A percentile compares a stretch with the other conserved stretches of the same genome.
Evolutionary conservation across 2,797 vertebrate genomes (phyloP).

Genomic region (Chaenodraco wilsoni): DNA sequence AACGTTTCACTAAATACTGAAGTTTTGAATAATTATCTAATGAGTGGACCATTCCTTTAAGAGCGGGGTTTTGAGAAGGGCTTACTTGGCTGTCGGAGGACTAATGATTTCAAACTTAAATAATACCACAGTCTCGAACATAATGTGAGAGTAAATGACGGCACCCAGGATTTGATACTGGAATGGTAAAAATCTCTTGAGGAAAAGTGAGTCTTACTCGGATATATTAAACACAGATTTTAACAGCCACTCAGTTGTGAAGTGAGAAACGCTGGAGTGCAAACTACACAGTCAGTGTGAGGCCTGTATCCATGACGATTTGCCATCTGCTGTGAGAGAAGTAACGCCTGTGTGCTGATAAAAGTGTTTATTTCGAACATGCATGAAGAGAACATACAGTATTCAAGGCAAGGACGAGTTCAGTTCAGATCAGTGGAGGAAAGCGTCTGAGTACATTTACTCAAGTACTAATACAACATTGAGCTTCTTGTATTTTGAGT

Average conservation of each 20-base stretch:
- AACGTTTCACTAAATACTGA: too few species aligned
- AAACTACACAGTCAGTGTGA: constrained; percentile 52
- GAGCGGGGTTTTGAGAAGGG: constrained; percentile 43
- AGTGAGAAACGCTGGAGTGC: constrained; percentile 43
- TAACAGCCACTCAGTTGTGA: constrained; percentile 44
- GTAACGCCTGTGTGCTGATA: constrained; percentile 36
- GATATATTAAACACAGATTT: constrained; percentile 54
- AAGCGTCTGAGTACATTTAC: background rate
- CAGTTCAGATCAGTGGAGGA: constrained; percentile 4
- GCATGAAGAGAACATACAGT: constrained; percentile 21
- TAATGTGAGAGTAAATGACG: background rate
- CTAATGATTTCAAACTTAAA: constrained; percentile 35
- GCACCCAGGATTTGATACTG: constrained; percentile 10
- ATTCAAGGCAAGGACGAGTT: background rate
- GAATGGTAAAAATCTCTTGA: constrained; percentile 12
- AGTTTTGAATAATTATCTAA: too few species aligned
- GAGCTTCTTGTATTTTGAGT: background rate
- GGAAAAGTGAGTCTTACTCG: constrained; percentile 27
- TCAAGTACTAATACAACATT: background rate
- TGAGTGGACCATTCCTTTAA: too few species aligned
- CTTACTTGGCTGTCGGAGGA: constrained; percentile 37
- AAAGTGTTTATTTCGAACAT: constrained; percentile 42
- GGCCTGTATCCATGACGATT: constrained; percentile 54
- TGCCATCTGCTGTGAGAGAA: constrained; percentile 64
- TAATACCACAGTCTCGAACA: constrained; percentile 9